phyloP scores from a whole-genome alignment of 2,797 vertebrate species.

The Selene dorsalis region DNA sequence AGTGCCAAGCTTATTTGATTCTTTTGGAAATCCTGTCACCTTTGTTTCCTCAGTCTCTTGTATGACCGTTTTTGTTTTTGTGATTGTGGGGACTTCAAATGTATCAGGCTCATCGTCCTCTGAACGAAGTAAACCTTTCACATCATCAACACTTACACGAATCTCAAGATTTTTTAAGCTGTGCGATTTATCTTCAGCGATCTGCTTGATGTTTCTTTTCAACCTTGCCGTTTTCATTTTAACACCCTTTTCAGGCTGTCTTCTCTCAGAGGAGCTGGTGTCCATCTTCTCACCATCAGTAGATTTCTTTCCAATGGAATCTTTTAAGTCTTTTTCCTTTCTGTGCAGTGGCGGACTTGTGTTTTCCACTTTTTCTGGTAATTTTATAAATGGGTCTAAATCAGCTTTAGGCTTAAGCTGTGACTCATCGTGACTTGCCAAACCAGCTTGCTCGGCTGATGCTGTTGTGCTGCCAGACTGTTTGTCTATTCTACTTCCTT shows the following conservation, averaged over 20 bases:
- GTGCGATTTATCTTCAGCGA: constrained; percentile 87
- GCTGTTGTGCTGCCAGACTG: constrained; percentile 67
- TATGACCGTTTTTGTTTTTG: constrained; percentile 82
- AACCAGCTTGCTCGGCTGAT: constrained; percentile 74
- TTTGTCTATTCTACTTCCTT: constrained; percentile 87
- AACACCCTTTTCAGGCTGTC: constrained; percentile 76
- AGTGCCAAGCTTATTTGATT: constrained; percentile 72
- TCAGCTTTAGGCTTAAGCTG: constrained; percentile 74
- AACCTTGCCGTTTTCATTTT: constrained; percentile 86
- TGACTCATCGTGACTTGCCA: constrained; percentile 64
- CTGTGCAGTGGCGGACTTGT: constrained; percentile 51
- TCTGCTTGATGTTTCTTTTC: constrained; percentile 86
- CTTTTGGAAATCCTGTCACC: constrained; percentile 74
- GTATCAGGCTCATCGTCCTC: constrained; percentile 82
- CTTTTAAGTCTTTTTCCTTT: constrained; percentile 82
- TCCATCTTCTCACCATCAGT: constrained; percentile 82
- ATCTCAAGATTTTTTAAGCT: constrained; percentile 90
- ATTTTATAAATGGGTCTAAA: constrained; percentile 75
- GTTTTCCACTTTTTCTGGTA: constrained; percentile 80
- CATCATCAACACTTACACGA: constrained; percentile 87
- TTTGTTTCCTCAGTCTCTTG: constrained; percentile 81
- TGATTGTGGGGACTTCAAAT: constrained; percentile 65
- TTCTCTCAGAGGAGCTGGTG: constrained; percentile 76
- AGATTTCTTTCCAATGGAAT: constrained; percentile 76
- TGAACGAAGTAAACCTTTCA: constrained; percentile 85